Evolutionary conservation across 2,113 vertebrate species (phyloP), one percentile per base, ranked within the genome.

Genomic region (Pteronura brasiliensis): DNA sequence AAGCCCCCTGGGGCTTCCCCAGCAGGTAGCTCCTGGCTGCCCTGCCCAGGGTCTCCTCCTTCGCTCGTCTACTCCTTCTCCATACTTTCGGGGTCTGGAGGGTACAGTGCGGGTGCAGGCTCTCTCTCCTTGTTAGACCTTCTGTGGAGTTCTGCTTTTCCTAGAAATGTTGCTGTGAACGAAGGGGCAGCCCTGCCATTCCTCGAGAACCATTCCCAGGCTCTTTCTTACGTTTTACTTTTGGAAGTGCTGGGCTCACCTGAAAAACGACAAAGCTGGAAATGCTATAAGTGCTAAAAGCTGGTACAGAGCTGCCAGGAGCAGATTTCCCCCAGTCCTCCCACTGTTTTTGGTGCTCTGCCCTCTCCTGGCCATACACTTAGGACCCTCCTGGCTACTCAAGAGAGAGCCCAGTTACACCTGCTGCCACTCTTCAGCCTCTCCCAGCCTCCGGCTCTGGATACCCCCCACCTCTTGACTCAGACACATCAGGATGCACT

Each of bases 211-310:
- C 34, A 65, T 74, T 39, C 44, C 85, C 34, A 7, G n/a, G 25
- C 31, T 72, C 23, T 93, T 90, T n/a, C 27, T 21, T 95, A 36
- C 5, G 15, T 92, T 71, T 95, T 23, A 34, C 44, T 63, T 84
- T 69, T 69, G 79, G 10, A 84, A 29, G 36, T 77, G 14, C 52
- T 71, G 39, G 76, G 20, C 69, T 90, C 31, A 59, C 29, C 44
- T 39, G 27, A 39, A 59, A 23, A 6, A 77, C 52, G 76, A 89
- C 20, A 52, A n/a, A 96, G 77, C 63, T 39, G 49, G 52, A 89
- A 87, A 81, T 71, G 49, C 42, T 63, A 1, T 39, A 49, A 65
- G 71, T 63, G 49, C 57, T 67, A 47, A 44, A 59, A 39, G 3
- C 11, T 1, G 72, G 44, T 4, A 4, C 10, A 5, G 12, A 29